Evolutionary conservation across 2,797 vertebrate genomes (phyloP).

Genomic region (Oreochromis grahami): DNA sequence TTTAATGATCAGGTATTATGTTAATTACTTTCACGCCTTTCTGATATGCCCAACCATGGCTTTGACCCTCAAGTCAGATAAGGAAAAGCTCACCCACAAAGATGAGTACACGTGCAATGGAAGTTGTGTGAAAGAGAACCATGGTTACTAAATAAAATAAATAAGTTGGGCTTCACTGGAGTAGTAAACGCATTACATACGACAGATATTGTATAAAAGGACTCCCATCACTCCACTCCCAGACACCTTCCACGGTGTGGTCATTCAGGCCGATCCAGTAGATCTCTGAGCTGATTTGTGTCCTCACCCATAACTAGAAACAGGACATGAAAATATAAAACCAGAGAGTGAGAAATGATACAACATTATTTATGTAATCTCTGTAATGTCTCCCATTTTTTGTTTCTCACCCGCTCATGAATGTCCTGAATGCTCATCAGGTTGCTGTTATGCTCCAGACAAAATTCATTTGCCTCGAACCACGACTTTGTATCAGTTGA

Average conservation of each 20-base stretch:
- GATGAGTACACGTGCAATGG: neutral
- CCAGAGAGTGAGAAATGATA: neutral
- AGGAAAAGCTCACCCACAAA: neutral
- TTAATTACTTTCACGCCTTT: neutral
- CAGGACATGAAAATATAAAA: neutral
- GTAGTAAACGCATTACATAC: constrained; percentile 50
- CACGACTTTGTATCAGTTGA: constrained; percentile 67
- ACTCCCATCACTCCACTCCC: constrained; percentile 77
- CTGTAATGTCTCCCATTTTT: neutral
- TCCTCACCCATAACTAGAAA: constrained; percentile 73
- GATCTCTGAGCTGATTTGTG: constrained; percentile 62
- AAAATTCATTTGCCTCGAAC: constrained; percentile 62
- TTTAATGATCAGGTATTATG: neutral
- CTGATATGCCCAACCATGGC: neutral
- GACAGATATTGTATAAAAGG: constrained; percentile 50
- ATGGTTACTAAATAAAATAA: neutral
- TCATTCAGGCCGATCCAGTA: constrained; percentile 82
- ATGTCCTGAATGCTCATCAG: constrained; percentile 74
- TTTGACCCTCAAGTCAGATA: neutral
- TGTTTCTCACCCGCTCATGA: constrained; percentile 71
- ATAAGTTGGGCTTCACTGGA: neutral
- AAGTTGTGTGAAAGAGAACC: neutral
- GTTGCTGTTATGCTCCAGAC: constrained; percentile 47
- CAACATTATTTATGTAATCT: neutral
- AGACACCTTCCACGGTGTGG: constrained; percentile 50